Evolutionary conservation across 2,888 invertebrate species (phyloP).

Genomic region (Exocentrus adspersus): DNA sequence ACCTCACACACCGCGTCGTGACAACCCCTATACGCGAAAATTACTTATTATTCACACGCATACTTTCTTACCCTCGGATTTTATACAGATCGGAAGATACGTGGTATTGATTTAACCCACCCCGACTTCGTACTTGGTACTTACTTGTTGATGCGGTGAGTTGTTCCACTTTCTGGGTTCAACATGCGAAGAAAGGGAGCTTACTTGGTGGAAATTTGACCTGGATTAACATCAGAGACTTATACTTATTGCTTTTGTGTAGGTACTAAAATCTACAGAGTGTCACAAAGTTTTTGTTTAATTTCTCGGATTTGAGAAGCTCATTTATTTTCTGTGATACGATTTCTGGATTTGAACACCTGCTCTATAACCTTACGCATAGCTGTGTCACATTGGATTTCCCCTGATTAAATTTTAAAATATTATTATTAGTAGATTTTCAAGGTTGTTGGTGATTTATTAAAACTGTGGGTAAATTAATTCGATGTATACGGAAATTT

Average conservation of each 20-base stretch:
- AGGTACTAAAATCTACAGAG: not conserved
- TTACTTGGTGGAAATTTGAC: not conserved
- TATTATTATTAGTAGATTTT: no score
- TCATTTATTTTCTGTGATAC: not conserved
- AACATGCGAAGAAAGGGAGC: slow-evolving; percentile 6
- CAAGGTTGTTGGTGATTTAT: no score
- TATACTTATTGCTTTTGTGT: not conserved
- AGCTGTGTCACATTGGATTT: no score
- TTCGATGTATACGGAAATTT: no score
- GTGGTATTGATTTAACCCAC: not conserved
- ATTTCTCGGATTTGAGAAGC: not conserved
- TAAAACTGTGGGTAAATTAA: no score
- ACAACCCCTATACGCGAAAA: no score
- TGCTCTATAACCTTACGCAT: no score
- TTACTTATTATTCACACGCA: not conserved
- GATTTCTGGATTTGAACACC: no score
- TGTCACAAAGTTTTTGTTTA: not conserved
- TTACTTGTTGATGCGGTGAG: slow-evolving; percentile 10
- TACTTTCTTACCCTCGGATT: not conserved
- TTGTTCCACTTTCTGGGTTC: slow-evolving; percentile 16
- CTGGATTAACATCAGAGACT: not conserved
- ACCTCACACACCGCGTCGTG: not conserved
- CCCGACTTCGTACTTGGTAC: slow-evolving; percentile 22
- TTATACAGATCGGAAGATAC: slow-evolving; percentile 8
- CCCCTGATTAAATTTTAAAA: no score